Evolutionary conservation across 2,888 invertebrate species (phyloP).

Genomic region (Xylocampa areola): DNA sequence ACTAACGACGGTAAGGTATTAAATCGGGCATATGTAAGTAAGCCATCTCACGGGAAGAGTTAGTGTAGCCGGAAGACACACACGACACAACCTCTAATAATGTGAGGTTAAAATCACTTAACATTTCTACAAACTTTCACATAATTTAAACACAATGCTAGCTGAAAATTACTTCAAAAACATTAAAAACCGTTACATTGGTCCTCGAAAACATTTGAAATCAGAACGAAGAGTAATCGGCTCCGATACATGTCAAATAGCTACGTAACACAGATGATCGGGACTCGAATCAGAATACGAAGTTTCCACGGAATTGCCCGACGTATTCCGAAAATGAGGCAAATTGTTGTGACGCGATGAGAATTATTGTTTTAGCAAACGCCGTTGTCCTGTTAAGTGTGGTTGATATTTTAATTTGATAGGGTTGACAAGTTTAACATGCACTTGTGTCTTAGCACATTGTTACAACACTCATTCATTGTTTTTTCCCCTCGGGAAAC

Average conservation of each 20-base stretch:
- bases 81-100: not conserved
- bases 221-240: conserved; percentile 22
- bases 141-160: not conserved
- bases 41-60: not conserved
- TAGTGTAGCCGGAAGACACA: not conserved
- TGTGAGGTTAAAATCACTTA: not conserved
- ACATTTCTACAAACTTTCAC: conserved; percentile 6
- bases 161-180: conserved; percentile 18
- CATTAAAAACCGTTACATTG: conserved; percentile 17
- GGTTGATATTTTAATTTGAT: conserved; percentile 14
- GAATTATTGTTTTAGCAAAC: conserved; percentile 50
- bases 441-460: not conserved
- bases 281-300: conserved; percentile 44
- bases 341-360: conserved; percentile 14
- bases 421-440: conserved; percentile 32
- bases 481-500: not conserved
- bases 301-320: conserved; percentile 39
- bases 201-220: conserved; percentile 27
- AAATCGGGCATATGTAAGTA: not conserved
- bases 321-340: conserved; percentile 33
- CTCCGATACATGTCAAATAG: conserved; percentile 35
- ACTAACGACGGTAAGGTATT: too few species aligned
- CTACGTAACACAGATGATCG: conserved; percentile 30
- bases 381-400: conserved; percentile 22
- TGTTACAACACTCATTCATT: not conserved